Percentiles rank a stretch among this genome's conserved stretches.
Conservation (phyloP, 2,888 invertebrate species). For the Ochlodes sylvanus region DNA sequence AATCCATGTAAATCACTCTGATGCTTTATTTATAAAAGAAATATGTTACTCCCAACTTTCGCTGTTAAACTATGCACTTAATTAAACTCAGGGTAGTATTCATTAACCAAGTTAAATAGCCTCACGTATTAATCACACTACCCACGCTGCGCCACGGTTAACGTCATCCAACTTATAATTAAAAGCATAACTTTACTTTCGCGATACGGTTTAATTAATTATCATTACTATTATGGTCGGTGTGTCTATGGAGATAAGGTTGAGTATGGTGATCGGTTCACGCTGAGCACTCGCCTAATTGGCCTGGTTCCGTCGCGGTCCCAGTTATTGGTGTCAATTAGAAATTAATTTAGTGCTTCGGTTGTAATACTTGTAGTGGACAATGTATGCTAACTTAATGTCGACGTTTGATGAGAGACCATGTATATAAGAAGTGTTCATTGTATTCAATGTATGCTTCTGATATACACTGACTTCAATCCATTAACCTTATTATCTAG, state of each 20-base stretch:
- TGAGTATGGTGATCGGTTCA: neutral
- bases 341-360: constrained; percentile 40
- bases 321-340: constrained; percentile 42
- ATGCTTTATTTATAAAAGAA: too few species aligned
- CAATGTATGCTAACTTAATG: neutral
- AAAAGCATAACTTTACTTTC: constrained; percentile 31
- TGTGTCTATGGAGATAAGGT: constrained; percentile 1
- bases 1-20: too few species aligned
- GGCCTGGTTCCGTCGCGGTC: constrained; percentile 19
- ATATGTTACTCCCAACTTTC: neutral
- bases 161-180: constrained; percentile 36
- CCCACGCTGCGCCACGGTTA: neutral
- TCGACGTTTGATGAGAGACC: too few species aligned
- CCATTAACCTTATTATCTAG: too few species aligned
- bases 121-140: constrained; percentile 7
- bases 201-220: constrained; percentile 29
- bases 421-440: too few species aligned
- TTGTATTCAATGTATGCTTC: too few species aligned
- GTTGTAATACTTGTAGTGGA: neutral
- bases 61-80: neutral
- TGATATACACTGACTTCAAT: too few species aligned
- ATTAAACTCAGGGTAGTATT: neutral
- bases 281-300: constrained; percentile 6
- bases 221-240: neutral
- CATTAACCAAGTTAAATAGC: constrained; percentile 2